phyloP scores from a whole-genome alignment of 2,113 vertebrate species.

The Ellobius talpinus region DNA sequence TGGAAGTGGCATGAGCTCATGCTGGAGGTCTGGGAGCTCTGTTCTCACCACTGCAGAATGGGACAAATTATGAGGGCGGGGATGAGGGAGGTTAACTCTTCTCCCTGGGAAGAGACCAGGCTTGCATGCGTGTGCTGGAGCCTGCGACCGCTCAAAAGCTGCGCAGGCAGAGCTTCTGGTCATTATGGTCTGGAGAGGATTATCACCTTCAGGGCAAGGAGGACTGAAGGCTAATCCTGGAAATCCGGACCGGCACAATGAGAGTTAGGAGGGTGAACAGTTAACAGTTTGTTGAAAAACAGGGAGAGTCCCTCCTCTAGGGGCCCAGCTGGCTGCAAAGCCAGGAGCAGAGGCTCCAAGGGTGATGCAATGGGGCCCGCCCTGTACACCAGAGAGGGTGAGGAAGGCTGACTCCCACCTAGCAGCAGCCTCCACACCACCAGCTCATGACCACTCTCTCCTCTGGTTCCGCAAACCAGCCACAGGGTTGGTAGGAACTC shows the following conservation, averaged over 20 bases:
- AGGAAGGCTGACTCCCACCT: slow-evolving; percentile 71
- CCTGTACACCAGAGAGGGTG: slow-evolving; percentile 80
- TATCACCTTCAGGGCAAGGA: not conserved
- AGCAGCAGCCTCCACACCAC: slow-evolving; percentile 39
- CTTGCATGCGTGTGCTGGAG: not conserved
- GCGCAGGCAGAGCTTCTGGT: not conserved
- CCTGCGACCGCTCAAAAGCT: not conserved
- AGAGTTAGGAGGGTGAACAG: slow-evolving; percentile 66
- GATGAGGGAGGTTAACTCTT: slow-evolving; percentile 74
- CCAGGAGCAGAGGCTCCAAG: slow-evolving; percentile 74
- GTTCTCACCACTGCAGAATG: slow-evolving; percentile 75
- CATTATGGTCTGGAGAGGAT: no score
- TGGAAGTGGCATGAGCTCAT: slow-evolving; percentile 77
- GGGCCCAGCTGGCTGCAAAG: slow-evolving; percentile 82
- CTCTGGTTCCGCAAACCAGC: not conserved
- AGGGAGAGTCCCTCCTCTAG: slow-evolving; percentile 83
- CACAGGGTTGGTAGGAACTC: not conserved
- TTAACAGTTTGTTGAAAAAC: slow-evolving; percentile 82
- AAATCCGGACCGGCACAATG: not conserved
- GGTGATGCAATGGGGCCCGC: slow-evolving; percentile 83
- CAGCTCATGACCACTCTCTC: not conserved
- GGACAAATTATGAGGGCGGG: slow-evolving; percentile 77
- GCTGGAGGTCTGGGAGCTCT: slow-evolving; percentile 55
- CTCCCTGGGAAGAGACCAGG: not conserved
- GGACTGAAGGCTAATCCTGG: not conserved